These are phyloP conservation scores for Hormiphora californensis DNA, from an alignment of 37 sponge, comb jelly and placozoan genomes.

Conservation along the genomic window DNA sequence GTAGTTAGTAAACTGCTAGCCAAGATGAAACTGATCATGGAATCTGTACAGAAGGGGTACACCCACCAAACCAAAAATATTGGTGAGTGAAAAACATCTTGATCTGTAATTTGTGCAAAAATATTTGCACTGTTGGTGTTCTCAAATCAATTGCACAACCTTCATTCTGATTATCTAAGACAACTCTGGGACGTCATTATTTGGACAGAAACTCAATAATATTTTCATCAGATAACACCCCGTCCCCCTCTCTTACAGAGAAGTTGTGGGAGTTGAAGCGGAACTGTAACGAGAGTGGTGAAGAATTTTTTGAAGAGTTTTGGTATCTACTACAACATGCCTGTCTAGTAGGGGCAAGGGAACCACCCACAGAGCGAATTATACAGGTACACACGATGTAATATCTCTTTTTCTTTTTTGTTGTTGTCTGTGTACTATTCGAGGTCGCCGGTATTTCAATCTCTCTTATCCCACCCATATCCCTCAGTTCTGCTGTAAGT, in stretches of 20 bases:
- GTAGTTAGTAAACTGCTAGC: conserved; percentile 1
- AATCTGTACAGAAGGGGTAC: conserved; percentile 47
- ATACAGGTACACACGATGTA: neutral
- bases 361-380: conserved; percentile 41
- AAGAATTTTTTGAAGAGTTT: conserved; percentile 5
- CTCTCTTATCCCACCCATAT: neutral
- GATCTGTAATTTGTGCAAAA: no score
- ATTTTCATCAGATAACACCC: no score
- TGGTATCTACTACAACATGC: conserved; percentile 49
- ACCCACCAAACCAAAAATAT: conserved; percentile 51
- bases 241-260: neutral
- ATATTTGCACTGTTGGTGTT: no score
- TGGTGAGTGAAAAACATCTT: neutral
- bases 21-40: conserved; percentile 22
- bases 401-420: neutral
- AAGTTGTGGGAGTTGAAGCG: conserved; percentile 44
- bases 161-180: no score
- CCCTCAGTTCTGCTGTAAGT: conserved; percentile 45
- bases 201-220: no score
- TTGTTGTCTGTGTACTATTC: neutral
- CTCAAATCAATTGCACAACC: no score
- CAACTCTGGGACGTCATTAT: no score
- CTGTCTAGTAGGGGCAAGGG: conserved; percentile 9
- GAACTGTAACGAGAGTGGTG: neutral
- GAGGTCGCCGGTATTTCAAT: neutral